These are phyloP conservation scores for Manis crassicaudata DNA, from an alignment of 2,797 vertebrate genomes.

Conservation along the genomic window DNA sequence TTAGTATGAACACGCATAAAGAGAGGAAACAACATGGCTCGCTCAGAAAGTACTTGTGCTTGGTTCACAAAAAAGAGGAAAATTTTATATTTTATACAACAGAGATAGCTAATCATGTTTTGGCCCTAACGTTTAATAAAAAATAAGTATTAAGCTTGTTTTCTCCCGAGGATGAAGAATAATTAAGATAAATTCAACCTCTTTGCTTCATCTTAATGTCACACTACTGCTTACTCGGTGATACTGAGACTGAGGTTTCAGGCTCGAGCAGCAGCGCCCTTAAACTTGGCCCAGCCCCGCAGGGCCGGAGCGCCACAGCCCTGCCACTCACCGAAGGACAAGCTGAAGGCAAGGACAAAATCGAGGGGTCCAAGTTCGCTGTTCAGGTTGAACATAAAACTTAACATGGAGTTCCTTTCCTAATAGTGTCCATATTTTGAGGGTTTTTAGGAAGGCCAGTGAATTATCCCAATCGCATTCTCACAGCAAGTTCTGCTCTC, in stretches of 20 bases:
- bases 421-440: not conserved
- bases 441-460: not conserved
- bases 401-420: not conserved
- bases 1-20: constrained; percentile 64
- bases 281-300: not conserved
- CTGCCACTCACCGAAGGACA: not conserved
- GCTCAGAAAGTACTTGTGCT: constrained; percentile 50
- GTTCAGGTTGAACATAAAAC: not conserved
- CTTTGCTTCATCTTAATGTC: not conserved
- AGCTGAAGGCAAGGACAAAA: not conserved
- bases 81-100: not conserved
- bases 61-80: constrained; percentile 44
- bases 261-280: not conserved
- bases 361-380: not conserved
- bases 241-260: not conserved
- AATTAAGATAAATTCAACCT: not conserved
- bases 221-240: not conserved
- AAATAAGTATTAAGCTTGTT: constrained; percentile 11
- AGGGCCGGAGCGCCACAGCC: not conserved
- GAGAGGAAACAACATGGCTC: constrained; percentile 34
- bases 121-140: constrained; percentile 21
- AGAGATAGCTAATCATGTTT: not conserved
- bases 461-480: not conserved
- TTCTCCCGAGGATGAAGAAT: not conserved
- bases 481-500: not conserved